Percentiles rank a stretch among this genome's conserved stretches.
These are phyloP conservation scores for Choloepus hoffmanni DNA, from an alignment of 2,113 vertebrate species.

Conservation along the genomic window DNA sequence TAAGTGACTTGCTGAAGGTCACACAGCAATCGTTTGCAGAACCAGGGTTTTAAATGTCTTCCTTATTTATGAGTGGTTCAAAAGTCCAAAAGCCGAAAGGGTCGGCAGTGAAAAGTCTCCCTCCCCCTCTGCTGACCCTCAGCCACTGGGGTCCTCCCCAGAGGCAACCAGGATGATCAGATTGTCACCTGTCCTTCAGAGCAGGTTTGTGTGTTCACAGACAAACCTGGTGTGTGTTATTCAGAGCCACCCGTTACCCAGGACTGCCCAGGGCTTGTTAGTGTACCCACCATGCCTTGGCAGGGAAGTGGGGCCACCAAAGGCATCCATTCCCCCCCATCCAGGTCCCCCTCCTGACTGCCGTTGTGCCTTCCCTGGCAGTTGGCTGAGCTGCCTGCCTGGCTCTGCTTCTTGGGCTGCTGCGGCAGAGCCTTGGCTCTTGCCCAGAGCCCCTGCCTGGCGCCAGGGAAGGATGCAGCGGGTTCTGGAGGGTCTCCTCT, in stretches of 20 bases:
- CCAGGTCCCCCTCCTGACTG: accelerated
- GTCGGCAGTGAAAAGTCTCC: not conserved
- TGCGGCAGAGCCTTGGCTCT: not conserved
- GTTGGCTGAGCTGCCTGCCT: not conserved
- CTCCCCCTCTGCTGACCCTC: not conserved
- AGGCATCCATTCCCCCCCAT: not conserved
- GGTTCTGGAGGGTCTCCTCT: not conserved
- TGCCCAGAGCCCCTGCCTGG: not conserved
- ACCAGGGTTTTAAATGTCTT: not conserved
- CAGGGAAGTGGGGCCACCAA: not conserved
- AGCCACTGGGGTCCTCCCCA: not conserved
- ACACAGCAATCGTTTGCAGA: slow-evolving; percentile 9
- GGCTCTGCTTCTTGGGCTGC: not conserved
- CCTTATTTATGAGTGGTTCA: not conserved
- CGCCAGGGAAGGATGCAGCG: not conserved
- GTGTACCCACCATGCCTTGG: not conserved
- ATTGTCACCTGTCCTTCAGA: not conserved
- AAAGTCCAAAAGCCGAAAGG: not conserved
- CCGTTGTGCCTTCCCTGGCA: not conserved
- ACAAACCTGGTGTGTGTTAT: not conserved
- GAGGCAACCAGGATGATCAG: not conserved
- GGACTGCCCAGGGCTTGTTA: not conserved
- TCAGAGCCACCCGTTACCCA: not conserved
- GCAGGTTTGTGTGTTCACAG: not conserved
- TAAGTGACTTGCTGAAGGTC: not conserved